phyloP scores from a whole-genome alignment of 2,797 vertebrate genomes.

The Myotis daubentonii region DNA sequence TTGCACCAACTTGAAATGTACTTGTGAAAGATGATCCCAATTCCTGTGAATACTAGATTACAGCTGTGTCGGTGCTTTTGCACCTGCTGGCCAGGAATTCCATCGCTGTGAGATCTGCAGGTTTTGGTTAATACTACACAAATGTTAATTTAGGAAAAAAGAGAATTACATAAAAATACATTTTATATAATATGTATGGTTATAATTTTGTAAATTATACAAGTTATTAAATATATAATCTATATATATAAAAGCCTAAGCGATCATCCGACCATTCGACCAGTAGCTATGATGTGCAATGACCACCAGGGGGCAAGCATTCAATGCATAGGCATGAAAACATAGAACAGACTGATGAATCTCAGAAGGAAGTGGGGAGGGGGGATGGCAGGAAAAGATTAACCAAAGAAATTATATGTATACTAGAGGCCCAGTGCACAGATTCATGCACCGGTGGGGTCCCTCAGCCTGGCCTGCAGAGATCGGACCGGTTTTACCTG shows the following conservation, averaged over 20 bases:
- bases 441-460: no score
- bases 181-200: neutral
- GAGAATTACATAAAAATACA: neutral
- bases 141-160: neutral
- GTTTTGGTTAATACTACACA: neutral
- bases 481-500: no score
- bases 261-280: accelerated
- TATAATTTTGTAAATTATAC: neutral
- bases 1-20: neutral
- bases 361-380: no score
- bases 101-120: neutral
- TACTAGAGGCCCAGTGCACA: no score
- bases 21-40: neutral
- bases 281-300: no score
- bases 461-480: no score
- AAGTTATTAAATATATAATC: neutral
- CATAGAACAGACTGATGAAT: no score
- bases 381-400: no score
- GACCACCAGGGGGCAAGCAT: no score
- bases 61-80: neutral
- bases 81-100: neutral
- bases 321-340: no score
- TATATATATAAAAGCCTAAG: no score
- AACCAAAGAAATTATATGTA: no score
- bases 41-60: neutral